Conservation (phyloP, 2,888 invertebrate genomes). For the Zaprionus lineosus region DNA sequence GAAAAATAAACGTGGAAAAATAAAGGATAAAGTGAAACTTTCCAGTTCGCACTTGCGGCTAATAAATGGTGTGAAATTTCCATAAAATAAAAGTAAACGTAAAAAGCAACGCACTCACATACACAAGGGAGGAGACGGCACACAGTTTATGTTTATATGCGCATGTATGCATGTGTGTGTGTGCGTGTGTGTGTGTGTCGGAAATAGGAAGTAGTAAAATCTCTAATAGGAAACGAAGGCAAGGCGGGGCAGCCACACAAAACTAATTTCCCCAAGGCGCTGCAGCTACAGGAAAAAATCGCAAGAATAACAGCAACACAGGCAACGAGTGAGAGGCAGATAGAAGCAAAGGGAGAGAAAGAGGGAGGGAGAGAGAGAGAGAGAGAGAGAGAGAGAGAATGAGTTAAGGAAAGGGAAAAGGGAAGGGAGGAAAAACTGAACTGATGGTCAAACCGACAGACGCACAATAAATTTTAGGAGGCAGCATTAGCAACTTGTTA, state of each 20-base stretch:
- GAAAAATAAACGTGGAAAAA: not conserved
- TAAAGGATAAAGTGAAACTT: conserved; percentile 42
- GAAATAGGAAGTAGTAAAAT: conserved; percentile 77
- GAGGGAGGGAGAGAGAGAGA: not conserved
- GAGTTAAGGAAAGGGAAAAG: not conserved
- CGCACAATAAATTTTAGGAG: conserved; percentile 56
- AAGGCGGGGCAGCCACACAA: conserved; percentile 60
- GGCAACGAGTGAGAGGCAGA: conserved; percentile 13
- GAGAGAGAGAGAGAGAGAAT: not conserved
- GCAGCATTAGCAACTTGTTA: conserved; percentile 60
- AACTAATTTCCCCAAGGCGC: conserved; percentile 79
- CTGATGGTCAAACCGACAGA: conserved; percentile 35
- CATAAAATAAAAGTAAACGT: conserved; percentile 75
- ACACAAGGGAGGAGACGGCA: conserved; percentile 26
- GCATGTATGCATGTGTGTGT: conserved; percentile 24
- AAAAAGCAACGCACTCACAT: conserved; percentile 44
- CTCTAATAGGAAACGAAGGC: conserved; percentile 75
- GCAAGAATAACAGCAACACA: conserved; percentile 32
- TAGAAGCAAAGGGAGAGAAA: not conserved
- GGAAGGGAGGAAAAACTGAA: conserved; percentile 22
- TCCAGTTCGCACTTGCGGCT: conserved; percentile 67
- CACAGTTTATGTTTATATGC: conserved; percentile 9
- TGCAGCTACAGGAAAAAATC: conserved; percentile 50
- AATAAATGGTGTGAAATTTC: conserved; percentile 77
- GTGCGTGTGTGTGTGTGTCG: conserved; percentile 30